phyloP scores from a whole-genome alignment of 2,888 invertebrate genomes.

The Harpalus rubripes region DNA sequence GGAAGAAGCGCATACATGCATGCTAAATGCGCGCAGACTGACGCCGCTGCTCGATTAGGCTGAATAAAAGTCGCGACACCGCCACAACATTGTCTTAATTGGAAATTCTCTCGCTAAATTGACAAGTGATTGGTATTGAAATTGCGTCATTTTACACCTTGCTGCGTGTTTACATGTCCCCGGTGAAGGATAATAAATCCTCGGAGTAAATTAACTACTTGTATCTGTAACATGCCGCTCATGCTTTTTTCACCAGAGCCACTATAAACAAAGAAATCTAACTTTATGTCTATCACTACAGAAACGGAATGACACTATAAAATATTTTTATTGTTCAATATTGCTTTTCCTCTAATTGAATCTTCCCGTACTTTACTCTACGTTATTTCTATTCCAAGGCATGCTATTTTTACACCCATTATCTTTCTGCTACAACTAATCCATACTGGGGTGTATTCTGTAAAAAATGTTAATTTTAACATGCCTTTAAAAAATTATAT shows the following conservation, averaged over 20 bases:
- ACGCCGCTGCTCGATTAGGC: conserved; percentile 51
- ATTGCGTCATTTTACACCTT: conserved; percentile 60
- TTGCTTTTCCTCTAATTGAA: conserved; percentile 6
- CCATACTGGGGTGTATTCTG: too few species aligned
- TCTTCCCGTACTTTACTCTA: background rate
- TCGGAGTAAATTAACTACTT: conserved; percentile 51
- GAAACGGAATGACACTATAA: conserved; percentile 13
- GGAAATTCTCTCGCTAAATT: conserved; percentile 54
- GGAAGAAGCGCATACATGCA: conserved; percentile 55
- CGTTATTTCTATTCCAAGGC: background rate
- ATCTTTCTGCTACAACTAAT: too few species aligned
- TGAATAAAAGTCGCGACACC: conserved; percentile 53
- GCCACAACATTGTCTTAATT: conserved; percentile 59
- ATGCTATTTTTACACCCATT: background rate
- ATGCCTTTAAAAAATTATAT: too few species aligned
- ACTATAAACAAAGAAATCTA: conserved; percentile 32
- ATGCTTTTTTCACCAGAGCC: conserved; percentile 1
- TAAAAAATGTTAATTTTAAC: too few species aligned
- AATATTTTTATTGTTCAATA: conserved; percentile 1
- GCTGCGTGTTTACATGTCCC: conserved; percentile 47
- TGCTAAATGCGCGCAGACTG: conserved; percentile 30
- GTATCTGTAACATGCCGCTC: conserved; percentile 51
- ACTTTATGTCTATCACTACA: conserved; percentile 39
- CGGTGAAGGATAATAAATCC: conserved; percentile 56
- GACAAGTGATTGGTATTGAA: conserved; percentile 57